phyloP scores from a whole-genome alignment of 2,888 invertebrate genomes.

The Lasioglossum morio region DNA sequence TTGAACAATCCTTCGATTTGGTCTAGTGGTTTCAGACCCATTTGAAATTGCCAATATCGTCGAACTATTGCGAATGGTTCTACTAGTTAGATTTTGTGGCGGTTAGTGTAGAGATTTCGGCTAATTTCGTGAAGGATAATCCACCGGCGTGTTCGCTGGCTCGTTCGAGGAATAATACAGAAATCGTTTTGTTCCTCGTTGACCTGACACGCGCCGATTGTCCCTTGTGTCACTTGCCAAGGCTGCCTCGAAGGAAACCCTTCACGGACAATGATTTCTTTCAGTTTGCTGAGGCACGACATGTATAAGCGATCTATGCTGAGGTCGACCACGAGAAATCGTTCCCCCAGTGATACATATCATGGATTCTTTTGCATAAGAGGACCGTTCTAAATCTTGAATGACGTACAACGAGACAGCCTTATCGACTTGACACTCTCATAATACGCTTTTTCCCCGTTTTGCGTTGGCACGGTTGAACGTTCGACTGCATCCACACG shows the following conservation, averaged over 20 bases:
- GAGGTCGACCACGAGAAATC: slow-evolving; percentile 32
- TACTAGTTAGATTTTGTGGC: neutral
- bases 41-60: neutral
- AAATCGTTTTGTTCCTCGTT: slow-evolving; percentile 31
- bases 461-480: neutral
- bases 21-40: neutral
- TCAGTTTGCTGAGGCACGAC: slow-evolving; percentile 31
- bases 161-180: neutral
- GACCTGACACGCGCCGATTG: slow-evolving; percentile 48
- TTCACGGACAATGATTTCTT: slow-evolving; percentile 54
- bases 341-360: slow-evolving; percentile 26
- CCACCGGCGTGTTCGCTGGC: neutral
- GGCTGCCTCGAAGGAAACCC: slow-evolving; percentile 36
- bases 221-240: slow-evolving; percentile 38
- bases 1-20: neutral
- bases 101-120: neutral
- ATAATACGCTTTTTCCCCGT: neutral
- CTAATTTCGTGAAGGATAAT: slow-evolving; percentile 3
- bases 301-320: slow-evolving; percentile 44
- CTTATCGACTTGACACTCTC: neutral
- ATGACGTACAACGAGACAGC: slow-evolving; percentile 7
- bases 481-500: neutral
- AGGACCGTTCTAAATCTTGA: slow-evolving; percentile 13
- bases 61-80: neutral
- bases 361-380: slow-evolving; percentile 39